phyloP scores from a whole-genome alignment of 2,888 invertebrate genomes.

The Pammene fasciana region DNA sequence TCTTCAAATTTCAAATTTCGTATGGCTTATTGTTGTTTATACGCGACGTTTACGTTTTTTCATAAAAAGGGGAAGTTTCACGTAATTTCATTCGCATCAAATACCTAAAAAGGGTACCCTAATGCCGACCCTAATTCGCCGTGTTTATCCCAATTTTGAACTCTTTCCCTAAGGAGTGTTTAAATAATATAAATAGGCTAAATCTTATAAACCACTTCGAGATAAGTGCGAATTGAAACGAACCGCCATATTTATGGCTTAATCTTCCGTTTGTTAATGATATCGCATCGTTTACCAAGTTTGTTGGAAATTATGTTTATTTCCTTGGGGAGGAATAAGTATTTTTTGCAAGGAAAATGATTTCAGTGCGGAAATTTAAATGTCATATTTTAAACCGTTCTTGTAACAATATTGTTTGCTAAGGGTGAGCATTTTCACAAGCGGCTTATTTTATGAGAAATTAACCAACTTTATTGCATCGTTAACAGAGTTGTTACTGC shows the following conservation, averaged over 20 bases:
- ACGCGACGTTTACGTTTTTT: not conserved
- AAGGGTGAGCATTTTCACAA: not conserved
- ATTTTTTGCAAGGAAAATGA: conserved; percentile 28
- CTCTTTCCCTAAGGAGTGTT: conserved; percentile 40
- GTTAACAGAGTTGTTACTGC: no score
- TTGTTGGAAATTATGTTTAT: conserved; percentile 59
- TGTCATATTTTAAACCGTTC: conserved; percentile 10
- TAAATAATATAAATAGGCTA: conserved; percentile 42
- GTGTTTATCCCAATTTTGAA: conserved; percentile 34
- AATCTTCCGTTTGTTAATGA: conserved; percentile 57
- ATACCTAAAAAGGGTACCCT: conserved; percentile 6
- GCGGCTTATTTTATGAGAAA: not conserved
- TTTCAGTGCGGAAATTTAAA: conserved; percentile 30
- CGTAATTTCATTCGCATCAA: conserved; percentile 1
- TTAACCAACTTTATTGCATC: no score
- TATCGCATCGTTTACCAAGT: conserved; percentile 62
- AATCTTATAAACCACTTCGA: conserved; percentile 44
- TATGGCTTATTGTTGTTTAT: no score
- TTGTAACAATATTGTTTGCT: not conserved
- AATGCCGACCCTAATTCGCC: conserved; percentile 14
- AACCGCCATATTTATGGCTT: conserved; percentile 52
- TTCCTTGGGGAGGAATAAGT: conserved; percentile 41
- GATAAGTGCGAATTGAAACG: conserved; percentile 48
- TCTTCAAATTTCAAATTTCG: no score
- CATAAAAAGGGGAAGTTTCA: not conserved